phyloP scores from a whole-genome alignment of 2,888 invertebrate genomes.

The Eupelmus urozonus region DNA sequence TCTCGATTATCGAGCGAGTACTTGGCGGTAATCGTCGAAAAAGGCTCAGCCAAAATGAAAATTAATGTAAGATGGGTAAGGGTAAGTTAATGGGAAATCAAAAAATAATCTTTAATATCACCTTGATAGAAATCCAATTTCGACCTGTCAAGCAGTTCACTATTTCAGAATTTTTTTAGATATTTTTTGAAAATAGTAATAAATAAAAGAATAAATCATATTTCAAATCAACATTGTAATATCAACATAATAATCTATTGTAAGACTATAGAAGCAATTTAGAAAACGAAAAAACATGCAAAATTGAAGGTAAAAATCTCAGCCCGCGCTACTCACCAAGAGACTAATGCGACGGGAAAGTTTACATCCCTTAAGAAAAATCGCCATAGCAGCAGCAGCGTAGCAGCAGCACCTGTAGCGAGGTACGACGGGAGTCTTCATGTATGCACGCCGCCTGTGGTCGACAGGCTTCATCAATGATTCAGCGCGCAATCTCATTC shows the following conservation, averaged over 20 bases:
- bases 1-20: constrained; percentile 37
- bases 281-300: constrained; percentile 23
- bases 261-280: too few species aligned
- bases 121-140: too few species aligned
- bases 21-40: constrained; percentile 50
- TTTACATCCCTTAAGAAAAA: constrained; percentile 64
- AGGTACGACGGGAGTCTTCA: constrained; percentile 41
- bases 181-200: too few species aligned
- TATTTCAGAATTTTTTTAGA: too few species aligned
- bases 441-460: constrained; percentile 61
- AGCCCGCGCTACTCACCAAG: neutral
- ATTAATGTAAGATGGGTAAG: too few species aligned
- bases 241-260: too few species aligned
- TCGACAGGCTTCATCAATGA: constrained; percentile 69
- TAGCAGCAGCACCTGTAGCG: constrained; percentile 26
- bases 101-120: too few species aligned
- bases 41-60: constrained; percentile 12
- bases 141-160: too few species aligned
- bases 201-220: too few species aligned
- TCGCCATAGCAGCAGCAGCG: constrained; percentile 64
- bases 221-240: too few species aligned
- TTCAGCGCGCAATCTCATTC: constrained; percentile 74
- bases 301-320: constrained; percentile 25
- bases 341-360: constrained; percentile 39
- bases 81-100: too few species aligned